Base-by-base conservation (phyloP, 2,888 invertebrate genomes). In the Notocelia uddmanniana region DNA sequence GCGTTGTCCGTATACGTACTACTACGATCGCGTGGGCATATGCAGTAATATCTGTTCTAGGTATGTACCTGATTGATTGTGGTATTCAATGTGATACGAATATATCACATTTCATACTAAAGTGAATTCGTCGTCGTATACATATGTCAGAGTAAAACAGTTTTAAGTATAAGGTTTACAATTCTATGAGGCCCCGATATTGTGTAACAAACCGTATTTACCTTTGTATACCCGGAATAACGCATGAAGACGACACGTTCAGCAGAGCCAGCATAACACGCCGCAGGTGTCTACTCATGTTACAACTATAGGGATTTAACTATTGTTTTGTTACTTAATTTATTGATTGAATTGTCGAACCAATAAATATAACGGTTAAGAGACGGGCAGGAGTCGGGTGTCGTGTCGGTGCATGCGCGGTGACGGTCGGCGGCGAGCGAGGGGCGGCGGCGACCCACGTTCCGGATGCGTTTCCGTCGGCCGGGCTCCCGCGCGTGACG, bases 381-480 rank as follows among this genome's bases (percentile, higher is more conserved):
- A 37, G 15, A 63, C 64, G 70, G 74, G 73, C 74, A 76, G 75
- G 79, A 84, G 83, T 82, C 83, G 85, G 85, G 80, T 81, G 80
- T 78, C 81, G 83, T 81, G 81, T 79, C 67, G 77, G 74, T 26
- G 23, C 21, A n/a, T 57, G 45, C 21, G 45, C 60, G 60, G 37
- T 45, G 50, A 50, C 50, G 45, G 57, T n/a, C 45, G 60, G 31
- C 57, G 31, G 57, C 57, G 57, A 18, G 74, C 76, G 76, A 80
- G 81, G 77, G 74, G 86, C 87, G 87, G 84, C 81, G 89, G 86
- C 88, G 85, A 82, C 87, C 89, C 89, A 83, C 91, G 90, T 90
- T 90, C 93, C 92, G 93, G 93, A 92, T 89, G 92, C 86, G 81
- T 86, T 87, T 93, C 93, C 93, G 93, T 88, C 83, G 86, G 81